Conservation (phyloP, 2,888 invertebrate species). For the Drosophila villosipedis region DNA sequence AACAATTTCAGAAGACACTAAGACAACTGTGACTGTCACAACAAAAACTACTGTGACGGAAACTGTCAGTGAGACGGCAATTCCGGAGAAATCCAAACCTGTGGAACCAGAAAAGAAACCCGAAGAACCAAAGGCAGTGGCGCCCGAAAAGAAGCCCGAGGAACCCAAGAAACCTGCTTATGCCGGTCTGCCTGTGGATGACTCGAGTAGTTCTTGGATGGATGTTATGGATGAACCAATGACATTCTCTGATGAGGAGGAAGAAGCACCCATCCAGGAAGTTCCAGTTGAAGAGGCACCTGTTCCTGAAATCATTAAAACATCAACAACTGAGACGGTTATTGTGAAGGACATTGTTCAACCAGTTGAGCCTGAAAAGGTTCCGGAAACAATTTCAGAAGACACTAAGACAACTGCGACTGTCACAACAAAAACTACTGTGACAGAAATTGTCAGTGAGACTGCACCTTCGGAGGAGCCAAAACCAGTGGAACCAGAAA, state of each 20-base stretch:
- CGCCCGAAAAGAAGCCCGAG: constrained; percentile 1
- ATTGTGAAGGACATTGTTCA: not conserved
- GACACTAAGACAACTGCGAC: not conserved
- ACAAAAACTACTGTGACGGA: too few species aligned
- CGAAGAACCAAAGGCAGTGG: too few species aligned
- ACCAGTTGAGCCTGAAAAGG: not conserved
- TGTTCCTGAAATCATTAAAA: not conserved
- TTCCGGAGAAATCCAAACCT: too few species aligned
- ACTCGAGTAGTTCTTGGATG: constrained; percentile 68
- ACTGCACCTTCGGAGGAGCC: not conserved
- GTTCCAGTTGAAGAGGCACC: not conserved
- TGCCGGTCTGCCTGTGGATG: constrained; percentile 69
- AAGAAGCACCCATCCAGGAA: constrained; percentile 1
- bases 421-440: constrained; percentile 13
- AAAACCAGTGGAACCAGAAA: not conserved
- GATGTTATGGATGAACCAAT: constrained; percentile 82
- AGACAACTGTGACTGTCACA: too few species aligned
- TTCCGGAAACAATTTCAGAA: not conserved
- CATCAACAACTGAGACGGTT: not conserved
- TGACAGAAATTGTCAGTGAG: constrained; percentile 20
- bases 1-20: too few species aligned
- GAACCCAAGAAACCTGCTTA: constrained; percentile 61
- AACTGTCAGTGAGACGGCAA: too few species aligned
- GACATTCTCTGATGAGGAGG: constrained; percentile 76
- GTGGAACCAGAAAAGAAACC: too few species aligned